Evolutionary conservation across 2,888 invertebrate genomes (phyloP).

Genomic region (Aphidius colemani): DNA sequence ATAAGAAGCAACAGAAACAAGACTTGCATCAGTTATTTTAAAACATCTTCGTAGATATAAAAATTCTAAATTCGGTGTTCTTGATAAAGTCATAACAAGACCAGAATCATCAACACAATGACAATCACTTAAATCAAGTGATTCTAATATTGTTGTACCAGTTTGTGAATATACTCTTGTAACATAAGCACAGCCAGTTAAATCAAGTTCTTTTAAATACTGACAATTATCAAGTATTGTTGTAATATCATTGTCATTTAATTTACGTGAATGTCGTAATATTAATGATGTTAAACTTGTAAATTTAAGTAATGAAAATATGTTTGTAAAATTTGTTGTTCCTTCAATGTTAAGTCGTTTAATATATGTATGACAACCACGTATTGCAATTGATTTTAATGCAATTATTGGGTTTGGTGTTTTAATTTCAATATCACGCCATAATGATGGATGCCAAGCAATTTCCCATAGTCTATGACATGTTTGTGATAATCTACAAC

Average conservation of each 20-base stretch:
- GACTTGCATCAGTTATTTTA: conserved; percentile 87
- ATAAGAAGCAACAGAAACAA: conserved; percentile 90
- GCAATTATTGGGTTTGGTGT: conserved; percentile 48
- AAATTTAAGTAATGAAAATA: conserved; percentile 48
- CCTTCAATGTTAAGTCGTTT: conserved; percentile 49
- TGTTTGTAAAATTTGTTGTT: conserved; percentile 46
- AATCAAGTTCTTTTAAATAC: conserved; percentile 48
- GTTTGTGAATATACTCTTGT: conserved; percentile 47
- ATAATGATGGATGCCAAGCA: conserved; percentile 78
- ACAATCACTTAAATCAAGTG: conserved; percentile 90
- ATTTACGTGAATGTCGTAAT: conserved; percentile 47
- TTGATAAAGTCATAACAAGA: conserved; percentile 80
- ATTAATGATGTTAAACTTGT: conserved; percentile 58
- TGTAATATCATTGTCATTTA: conserved; percentile 47
- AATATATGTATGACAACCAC: conserved; percentile 48
- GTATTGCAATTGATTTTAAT: conserved; percentile 45
- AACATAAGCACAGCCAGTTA: conserved; percentile 48
- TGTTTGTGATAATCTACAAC: conserved; percentile 76
- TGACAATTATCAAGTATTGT: conserved; percentile 49
- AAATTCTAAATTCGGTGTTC: conserved; percentile 85
- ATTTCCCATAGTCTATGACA: conserved; percentile 77
- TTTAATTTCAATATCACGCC: conserved; percentile 61
- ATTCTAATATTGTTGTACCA: conserved; percentile 72
- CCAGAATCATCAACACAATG: conserved; percentile 82
- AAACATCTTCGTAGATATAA: conserved; percentile 86